Evolutionary conservation across 2,113 vertebrate species (phyloP), one percentile per base, ranked within the genome.

Genomic region (Pipa parva): DNA sequence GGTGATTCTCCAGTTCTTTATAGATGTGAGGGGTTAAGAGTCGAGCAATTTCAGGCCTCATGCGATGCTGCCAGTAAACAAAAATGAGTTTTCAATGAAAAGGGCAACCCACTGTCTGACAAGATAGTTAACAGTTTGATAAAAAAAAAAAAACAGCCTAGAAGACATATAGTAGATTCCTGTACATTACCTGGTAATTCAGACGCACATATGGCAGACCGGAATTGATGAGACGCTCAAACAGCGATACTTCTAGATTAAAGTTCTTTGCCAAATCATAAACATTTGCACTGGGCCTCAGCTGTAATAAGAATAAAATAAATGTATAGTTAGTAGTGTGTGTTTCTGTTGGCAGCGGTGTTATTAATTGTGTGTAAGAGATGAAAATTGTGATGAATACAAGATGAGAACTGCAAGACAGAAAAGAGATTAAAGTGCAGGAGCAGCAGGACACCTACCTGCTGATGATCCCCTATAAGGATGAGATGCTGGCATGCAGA

Each of bases 381-480:
- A n/a, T n/a, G n/a, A n/a, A n/a, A n/a, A n/a, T n/a, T n/a, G n/a
- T n/a, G n/a, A n/a, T n/a, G n/a, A n/a, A n/a, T n/a, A n/a, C n/a
- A n/a, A n/a, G n/a, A n/a, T n/a, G n/a, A n/a, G n/a, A n/a, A n/a
- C n/a, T n/a, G n/a, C n/a, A n/a, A n/a, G n/a, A n/a, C n/a, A n/a
- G n/a, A n/a, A n/a, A n/a, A n/a, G n/a, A n/a, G n/a, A n/a, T n/a
- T n/a, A n/a, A n/a, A n/a, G n/a, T n/a, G n/a, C n/a, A 33, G 7
- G 31, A 33, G 31, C 31, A 33, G 33, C 10, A 12, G 39, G 39
- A 42, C 13, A 2, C 63, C 1, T 42, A 97, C 95, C 92, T 98
- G 95, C 78, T 98, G 95, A 77, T 98, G 95, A 81, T 98, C 96
- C 72, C 96, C 96, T 12, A 98, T 98, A 65, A 98, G 91, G 75